Evolutionary conservation across 2,797 vertebrate genomes (phyloP), one percentile per base, ranked within the genome.

Genomic region (Sciurus carolinensis): DNA sequence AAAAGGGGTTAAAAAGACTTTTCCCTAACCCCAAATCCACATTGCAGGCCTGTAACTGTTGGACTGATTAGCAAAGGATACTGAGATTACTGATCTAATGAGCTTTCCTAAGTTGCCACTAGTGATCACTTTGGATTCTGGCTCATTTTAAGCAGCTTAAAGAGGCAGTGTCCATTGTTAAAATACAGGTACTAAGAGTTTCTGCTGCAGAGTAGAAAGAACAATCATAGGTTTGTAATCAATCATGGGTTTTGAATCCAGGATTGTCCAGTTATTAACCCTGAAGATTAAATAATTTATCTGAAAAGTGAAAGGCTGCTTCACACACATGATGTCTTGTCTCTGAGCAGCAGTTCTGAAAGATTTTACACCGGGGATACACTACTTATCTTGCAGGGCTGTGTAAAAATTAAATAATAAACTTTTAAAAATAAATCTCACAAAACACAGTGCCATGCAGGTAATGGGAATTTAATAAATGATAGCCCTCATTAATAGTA

Each of bases 381-480:
- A 39, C 15, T 85, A 47, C 73, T 87, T 86, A 28, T 81, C 72
- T 59, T 42, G 1, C 15, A 3, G 5, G 18, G 47, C 62, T 71
- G 30, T 57, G 42, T 66, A 67, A 83, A 93, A 77, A 75, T 59
- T 86, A 64, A 95, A 69, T 91, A 42, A 84, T 64, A 80, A 12
- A 39, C 20, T 47, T 88, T 85, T 22, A 82, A 85, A 96, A 94
- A 82, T 87, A 81, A 75, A 93, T 97, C 88, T 95, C 72, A 90
- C 22, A 64, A 88, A 87, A 72, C 54, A 64, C 18, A 75, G 28
- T 69, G 76, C 39, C 76, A 77, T 66, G 18, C 4, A 50, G 73
- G 89, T 92, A 91, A 92, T 97, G 39, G 62, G 50, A 90, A 96
- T 95, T 94, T 94, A 97, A 97, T 95, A 97, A 97, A 96, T 76